Evolutionary conservation across 2,113 vertebrate species (phyloP).

Genomic region (Thermophis baileyi): DNA sequence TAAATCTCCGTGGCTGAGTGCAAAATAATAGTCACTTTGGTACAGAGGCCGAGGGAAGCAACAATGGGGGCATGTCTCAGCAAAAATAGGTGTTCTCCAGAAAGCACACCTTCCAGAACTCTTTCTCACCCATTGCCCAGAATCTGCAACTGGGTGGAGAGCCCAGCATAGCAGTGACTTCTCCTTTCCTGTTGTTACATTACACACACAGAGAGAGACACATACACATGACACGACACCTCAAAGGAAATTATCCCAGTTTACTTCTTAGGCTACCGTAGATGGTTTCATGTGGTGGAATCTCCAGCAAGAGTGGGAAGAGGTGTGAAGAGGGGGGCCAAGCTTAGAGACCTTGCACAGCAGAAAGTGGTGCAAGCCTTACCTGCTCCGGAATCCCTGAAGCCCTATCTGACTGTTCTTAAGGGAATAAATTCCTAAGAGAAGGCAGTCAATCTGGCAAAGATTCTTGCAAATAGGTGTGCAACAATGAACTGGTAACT

Average conservation of each 20-base stretch:
- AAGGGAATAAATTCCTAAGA: too few relatives aligned
- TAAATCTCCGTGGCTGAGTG: not conserved
- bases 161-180: not conserved
- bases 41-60: not conserved
- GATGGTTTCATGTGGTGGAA: not conserved
- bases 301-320: too few relatives aligned
- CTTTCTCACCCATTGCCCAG: not conserved
- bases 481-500: too few relatives aligned
- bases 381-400: too few relatives aligned
- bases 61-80: not conserved
- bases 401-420: too few relatives aligned
- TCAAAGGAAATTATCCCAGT: not conserved
- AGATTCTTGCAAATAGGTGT: too few relatives aligned
- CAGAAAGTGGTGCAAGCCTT: too few relatives aligned
- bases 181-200: not conserved
- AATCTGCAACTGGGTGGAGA: not conserved
- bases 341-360: too few relatives aligned
- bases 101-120: not conserved
- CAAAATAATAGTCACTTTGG: not conserved
- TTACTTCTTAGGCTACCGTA: not conserved
- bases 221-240: too few relatives aligned
- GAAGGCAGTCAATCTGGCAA: too few relatives aligned
- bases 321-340: too few relatives aligned
- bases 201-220: not conserved
- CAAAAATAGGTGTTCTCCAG: not conserved